Base-by-base conservation (phyloP, 2,797 vertebrate genomes). In the Poeciliopsis paucimaculata region DNA sequence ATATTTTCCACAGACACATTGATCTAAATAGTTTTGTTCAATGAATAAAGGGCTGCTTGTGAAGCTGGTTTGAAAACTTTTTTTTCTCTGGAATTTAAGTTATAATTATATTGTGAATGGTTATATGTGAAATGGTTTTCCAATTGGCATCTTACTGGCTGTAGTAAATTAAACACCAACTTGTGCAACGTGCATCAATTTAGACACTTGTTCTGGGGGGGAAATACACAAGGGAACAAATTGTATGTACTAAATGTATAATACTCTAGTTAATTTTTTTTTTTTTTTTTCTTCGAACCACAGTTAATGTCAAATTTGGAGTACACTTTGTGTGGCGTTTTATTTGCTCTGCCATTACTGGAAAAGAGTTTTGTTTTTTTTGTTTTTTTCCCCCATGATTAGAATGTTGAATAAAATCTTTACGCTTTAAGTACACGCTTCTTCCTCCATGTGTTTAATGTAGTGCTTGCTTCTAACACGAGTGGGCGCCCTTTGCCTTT, bases 401-500 rank as follows among this genome's bases (percentile, higher is more conserved):
- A 41, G 18, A 66, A 68, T 72, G 16, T 73, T 49, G 28, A 73
- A 49, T 34, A 31, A 47, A 72, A 2, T 1, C 31, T 45, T 47
- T 43, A 57, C 1, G 0, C 53, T n/a, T 49, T 39, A 74, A 53
- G 16, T n/a, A 41, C 31, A 46, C 8, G 23, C 15, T 53, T 55
- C 55, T 77, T 47, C 0, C 5, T 9, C 49, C 13, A 34, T 34
- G 46, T 60, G 34, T 15, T 53, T 36, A 23, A 51, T 89, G 84
- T 76, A 81, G 72, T 88, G 36, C 41, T 15, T 75, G 10, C 66
- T 77, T 80, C 72, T 0, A 81, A 78, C 94, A 88, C 87, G 74
- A 47, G 94, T 82, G 85, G 88, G 93, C 72, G 80, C 86, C 87
- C 84, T 77, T 78, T 71, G 41, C 46, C 89, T 85, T 84, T 60